These are phyloP conservation scores for Homalodisca vitripennis DNA, from an alignment of 1,140 invertebrate genomes.

Conservation along the genomic window DNA sequence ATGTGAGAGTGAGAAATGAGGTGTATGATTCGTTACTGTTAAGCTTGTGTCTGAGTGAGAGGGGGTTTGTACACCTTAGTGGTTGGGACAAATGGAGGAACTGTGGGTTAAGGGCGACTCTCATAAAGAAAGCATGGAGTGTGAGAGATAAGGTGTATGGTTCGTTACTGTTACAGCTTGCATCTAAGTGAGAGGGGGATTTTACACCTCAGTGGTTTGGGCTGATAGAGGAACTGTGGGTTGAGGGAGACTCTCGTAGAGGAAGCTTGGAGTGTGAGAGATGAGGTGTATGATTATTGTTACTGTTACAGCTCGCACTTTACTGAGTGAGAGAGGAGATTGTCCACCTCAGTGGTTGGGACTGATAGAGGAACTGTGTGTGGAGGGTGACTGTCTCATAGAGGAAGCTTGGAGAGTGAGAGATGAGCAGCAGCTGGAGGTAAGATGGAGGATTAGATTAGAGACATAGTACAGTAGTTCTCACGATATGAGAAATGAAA, in stretches of 20 bases:
- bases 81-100: conserved; percentile 61
- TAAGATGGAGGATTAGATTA: too few relatives aligned
- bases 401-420: conserved; percentile 63
- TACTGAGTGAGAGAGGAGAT: conserved; percentile 13
- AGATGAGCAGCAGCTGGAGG: conserved; percentile 71
- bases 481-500: too few relatives aligned
- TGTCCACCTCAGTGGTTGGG: conserved; percentile 50
- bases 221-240: conserved; percentile 60
- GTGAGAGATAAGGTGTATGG: too few relatives aligned
- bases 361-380: conserved; percentile 60
- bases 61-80: conserved; percentile 42
- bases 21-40: neutral
- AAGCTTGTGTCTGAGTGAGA: neutral
- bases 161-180: conserved; percentile 14
- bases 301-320: conserved; percentile 11
- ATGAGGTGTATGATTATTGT: too few relatives aligned
- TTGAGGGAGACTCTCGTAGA: conserved; percentile 63
- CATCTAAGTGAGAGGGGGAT: neutral
- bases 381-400: conserved; percentile 59
- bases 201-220: conserved; percentile 50
- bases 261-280: too few relatives aligned
- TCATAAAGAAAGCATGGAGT: too few relatives aligned
- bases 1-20: too few relatives aligned
- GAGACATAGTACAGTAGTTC: too few relatives aligned
- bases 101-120: conserved; percentile 59